Base-by-base conservation (phyloP, 2,113 vertebrate genomes). In the Taurulus bubalis region DNA sequence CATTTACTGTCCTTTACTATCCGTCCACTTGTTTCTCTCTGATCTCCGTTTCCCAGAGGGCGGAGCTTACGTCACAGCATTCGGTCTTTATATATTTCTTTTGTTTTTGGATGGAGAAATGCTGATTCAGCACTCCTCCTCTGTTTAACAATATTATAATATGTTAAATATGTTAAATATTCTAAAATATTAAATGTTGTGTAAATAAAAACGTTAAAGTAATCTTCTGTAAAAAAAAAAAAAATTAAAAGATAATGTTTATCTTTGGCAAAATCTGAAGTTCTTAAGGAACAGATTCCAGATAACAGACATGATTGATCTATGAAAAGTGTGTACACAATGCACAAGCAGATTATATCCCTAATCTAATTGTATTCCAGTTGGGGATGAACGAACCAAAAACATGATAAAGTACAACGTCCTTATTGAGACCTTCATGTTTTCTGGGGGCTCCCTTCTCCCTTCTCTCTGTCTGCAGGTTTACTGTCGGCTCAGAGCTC, bases 381-480 rank as follows among this genome's bases (percentile, higher is more conserved):
- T 30, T 6, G 6, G n/a, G 15, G 18, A 76, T 32, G 63, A 14
- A 12, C 32, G 63, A 14, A 12, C 32, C 42, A 11, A 32, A 51
- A n/a, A 2, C 47, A 20, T 64, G 30, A 18, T 68, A 56, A 60
- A 34, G 24, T 1, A 5, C n/a, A n/a, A n/a, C n/a, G n/a, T n/a
- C 8, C 42, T 3, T n/a, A 34, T 1, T 49, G 9, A 40, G 16
- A 4, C 16, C 16, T 51, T 32, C 30, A 32, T 81, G 42, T 64
- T 56, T 42, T 34, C 64, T n/a, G 20, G 0, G n/a, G 20, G 20
- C 14, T 11, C 6, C 30, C 30, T 73, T 22, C 32, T 18, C 15
- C 14, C 34, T 72, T 4, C 56, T 74, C 30, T 11, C 12, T 59
- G 11, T 69, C 55, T 56, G 53, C 69, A 83, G 67, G 49, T 65